Evolutionary conservation across 30 jellyfish, hydroid and myxozoan species (phyloP).

Genomic region (Cassiopea xamachana): DNA sequence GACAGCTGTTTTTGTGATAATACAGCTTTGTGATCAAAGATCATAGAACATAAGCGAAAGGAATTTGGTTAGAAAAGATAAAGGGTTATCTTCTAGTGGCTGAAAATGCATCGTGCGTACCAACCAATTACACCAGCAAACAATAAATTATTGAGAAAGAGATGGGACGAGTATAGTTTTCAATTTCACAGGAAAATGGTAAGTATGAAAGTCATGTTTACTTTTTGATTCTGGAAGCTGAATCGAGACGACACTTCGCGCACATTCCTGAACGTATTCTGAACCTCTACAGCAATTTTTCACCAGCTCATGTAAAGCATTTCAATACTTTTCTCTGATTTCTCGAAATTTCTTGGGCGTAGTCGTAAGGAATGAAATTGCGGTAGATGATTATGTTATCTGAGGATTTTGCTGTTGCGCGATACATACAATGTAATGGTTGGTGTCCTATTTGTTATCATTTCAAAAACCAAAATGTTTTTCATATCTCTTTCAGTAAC

Average conservation of each 20-base stretch:
- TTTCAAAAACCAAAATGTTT: no score
- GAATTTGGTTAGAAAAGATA: not conserved
- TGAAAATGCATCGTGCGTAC: conserved; percentile 95
- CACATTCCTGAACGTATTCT: no score
- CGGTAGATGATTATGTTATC: no score
- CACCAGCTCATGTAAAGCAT: no score
- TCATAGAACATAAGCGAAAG: conserved; percentile 1
- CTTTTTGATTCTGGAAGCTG: not conserved
- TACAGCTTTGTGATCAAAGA: conserved; percentile 30
- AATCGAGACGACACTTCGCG: not conserved
- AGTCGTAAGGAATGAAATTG: no score
- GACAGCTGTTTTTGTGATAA: conserved; percentile 15
- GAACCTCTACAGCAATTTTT: no score
- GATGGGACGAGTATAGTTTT: conserved; percentile 94
- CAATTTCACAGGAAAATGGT: conserved; percentile 93
- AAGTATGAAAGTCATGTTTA: not conserved
- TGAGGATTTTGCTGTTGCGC: no score
- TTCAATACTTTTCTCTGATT: no score
- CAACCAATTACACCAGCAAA: conserved; percentile 99
- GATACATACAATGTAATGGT: no score
- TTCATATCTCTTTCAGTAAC: no score
- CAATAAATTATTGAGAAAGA: conserved; percentile 81
- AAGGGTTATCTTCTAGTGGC: not conserved
- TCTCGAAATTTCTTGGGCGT: no score
- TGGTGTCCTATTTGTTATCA: no score